Evolutionary conservation across 92 coral and sea anemone species (phyloP).

Genomic region (Palythoa grandiflora): DNA sequence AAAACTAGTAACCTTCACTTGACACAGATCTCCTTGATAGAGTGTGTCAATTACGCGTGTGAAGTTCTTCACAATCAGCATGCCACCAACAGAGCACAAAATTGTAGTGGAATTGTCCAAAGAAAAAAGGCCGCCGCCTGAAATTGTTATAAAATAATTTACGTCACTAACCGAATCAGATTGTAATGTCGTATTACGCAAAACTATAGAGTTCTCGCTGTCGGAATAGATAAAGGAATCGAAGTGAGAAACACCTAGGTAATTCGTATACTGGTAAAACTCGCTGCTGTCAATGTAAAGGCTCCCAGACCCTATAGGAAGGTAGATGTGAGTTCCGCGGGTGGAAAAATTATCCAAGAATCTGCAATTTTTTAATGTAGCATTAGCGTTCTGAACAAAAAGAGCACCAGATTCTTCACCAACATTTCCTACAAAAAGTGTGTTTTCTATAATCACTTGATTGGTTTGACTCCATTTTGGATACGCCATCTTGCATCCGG

Average conservation of each 20-base stretch:
- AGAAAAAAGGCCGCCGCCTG: constrained; percentile 30
- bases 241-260: not conserved
- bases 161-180: constrained; percentile 27
- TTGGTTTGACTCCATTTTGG: constrained; percentile 52
- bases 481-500: constrained; percentile 27
- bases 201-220: constrained; percentile 13
- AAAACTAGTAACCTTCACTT: constrained; percentile 50
- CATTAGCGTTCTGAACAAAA: constrained; percentile 38
- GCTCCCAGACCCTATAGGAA: constrained; percentile 25
- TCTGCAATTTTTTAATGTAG: constrained; percentile 31
- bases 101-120: constrained; percentile 1
- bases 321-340: constrained; percentile 35
- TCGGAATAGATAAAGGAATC: constrained; percentile 40
- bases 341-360: constrained; percentile 51
- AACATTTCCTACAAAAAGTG: constrained; percentile 52
- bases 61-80: constrained; percentile 4
- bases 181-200: constrained; percentile 16
- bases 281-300: not conserved
- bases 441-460: constrained; percentile 45
- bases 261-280: not conserved
- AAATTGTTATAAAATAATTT: not conserved
- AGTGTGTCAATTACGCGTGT: constrained; percentile 15
- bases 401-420: constrained; percentile 56
- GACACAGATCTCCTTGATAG: constrained; percentile 1
- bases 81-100: constrained; percentile 26